Base-by-base conservation (phyloP, 2,888 invertebrate species). In the Cristatella mucedo region DNA sequence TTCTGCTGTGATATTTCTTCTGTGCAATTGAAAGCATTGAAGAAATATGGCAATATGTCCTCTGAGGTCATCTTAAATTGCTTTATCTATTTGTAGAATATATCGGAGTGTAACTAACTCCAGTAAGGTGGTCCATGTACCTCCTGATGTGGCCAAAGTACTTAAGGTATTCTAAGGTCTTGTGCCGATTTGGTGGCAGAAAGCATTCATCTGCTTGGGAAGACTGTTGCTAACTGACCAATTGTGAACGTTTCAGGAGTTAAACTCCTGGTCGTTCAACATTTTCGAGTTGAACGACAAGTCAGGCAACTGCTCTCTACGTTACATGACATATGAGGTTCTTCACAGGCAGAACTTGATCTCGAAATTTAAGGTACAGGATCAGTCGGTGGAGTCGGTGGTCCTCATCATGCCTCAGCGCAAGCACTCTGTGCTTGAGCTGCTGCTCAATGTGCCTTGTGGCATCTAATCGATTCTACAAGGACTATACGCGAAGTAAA, bases 221-320 rank as follows among this genome's bases (percentile, higher is more conserved):
- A n/a, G n/a, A n/a, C n/a, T n/a, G n/a, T n/a, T n/a, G n/a, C n/a
- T n/a, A n/a, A n/a, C n/a, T n/a, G n/a, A n/a, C n/a, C n/a, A n/a
- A n/a, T n/a, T n/a, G n/a, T n/a, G 11, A 26, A 26, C 9, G 30
- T 51, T 50, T 33, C 53, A 63, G 63, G 55, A 56, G 41, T 70
- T 87, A 46, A 86, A 87, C 66, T 82, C 85, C 50, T 93, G 91
- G 91, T 80, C 81, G 3, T 91, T 91, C 68, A 84, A 89, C 68
- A 84, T 89, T 45, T 91, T 89, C 61, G 77, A 80, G 2, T 71
- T 93, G 47, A 82, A 80, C 57, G 84, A 86, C 50, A 79, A 80
- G 2, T 76, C 84, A 18, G 77, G 77, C 50, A 82, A 82, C 5
- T 80, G 84, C 52, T 84, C 86, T 2, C 77, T 91, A 51, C 84